Evolutionary conservation across 2,888 invertebrate species (phyloP).

Genomic region (Brachynemurus nebulosus): DNA sequence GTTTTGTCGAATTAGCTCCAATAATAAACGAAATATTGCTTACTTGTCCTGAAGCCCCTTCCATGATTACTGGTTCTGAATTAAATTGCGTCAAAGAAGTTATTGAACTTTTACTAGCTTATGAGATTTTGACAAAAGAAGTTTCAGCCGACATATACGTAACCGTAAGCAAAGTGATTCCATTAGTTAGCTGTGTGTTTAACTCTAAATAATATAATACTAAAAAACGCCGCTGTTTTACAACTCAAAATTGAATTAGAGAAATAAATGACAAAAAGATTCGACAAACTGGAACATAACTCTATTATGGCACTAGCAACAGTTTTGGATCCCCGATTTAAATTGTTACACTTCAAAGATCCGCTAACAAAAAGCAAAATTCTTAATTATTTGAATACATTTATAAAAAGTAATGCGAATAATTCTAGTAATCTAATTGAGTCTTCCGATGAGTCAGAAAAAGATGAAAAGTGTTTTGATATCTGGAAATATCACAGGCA

Average conservation of each 20-base stretch:
- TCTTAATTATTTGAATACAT: slow-evolving; percentile 1
- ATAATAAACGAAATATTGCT: slow-evolving; percentile 13
- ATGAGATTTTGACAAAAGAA: slow-evolving; percentile 4
- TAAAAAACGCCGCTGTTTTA: slow-evolving; percentile 7
- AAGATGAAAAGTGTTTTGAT: slow-evolving; percentile 17
- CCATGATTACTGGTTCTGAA: slow-evolving; percentile 12
- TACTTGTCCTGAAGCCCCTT: slow-evolving; percentile 13
- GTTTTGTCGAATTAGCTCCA: slow-evolving; percentile 13
- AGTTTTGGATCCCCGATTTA: slow-evolving; percentile 14
- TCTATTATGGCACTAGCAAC: slow-evolving; percentile 7
- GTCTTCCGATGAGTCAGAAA: slow-evolving; percentile 12
- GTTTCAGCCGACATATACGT: not conserved
- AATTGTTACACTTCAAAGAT: slow-evolving; percentile 17
- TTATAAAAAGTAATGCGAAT: not conserved
- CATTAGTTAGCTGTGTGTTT: slow-evolving; percentile 1
- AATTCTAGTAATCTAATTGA: not conserved
- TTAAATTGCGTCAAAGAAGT: not conserved
- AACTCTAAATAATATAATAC: slow-evolving; percentile 9
- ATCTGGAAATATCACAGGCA: slow-evolving; percentile 23
- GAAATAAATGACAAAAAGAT: slow-evolving; percentile 10
- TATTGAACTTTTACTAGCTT: not conserved
- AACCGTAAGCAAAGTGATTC: slow-evolving; percentile 1
- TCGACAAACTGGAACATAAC: slow-evolving; percentile 12
- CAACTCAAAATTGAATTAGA: slow-evolving; percentile 8
- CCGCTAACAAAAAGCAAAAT: slow-evolving; percentile 1